phyloP scores from a whole-genome alignment of 2,113 vertebrate species.

The Dinomys branickii region DNA sequence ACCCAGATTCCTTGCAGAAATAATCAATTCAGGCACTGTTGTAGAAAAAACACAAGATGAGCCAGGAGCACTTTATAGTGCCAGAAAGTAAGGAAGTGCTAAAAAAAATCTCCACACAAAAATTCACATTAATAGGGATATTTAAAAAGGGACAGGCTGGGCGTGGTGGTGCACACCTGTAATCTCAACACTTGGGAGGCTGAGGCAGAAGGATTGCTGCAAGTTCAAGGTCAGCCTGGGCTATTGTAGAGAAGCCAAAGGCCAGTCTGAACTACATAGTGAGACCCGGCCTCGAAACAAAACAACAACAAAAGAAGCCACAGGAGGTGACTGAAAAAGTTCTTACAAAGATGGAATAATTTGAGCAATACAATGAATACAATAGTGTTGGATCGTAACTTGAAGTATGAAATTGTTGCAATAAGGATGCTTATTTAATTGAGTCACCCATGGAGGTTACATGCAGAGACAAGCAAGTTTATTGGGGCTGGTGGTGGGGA shows the following conservation, averaged over 20 bases:
- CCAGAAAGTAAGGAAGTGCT: not conserved
- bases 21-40: not conserved
- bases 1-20: not conserved
- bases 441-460: too few relatives aligned
- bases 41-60: not conserved
- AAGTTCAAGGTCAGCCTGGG: not conserved
- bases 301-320: not conserved
- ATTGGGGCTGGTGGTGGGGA: too few relatives aligned
- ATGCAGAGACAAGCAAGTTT: too few relatives aligned
- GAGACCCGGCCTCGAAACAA: not conserved
- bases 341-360: not conserved
- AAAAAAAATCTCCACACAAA: not conserved
- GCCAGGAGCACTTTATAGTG: not conserved
- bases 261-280: not conserved
- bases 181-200: not conserved
- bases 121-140: too few relatives aligned
- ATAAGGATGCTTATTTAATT: too few relatives aligned
- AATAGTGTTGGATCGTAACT: not conserved
- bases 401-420: too few relatives aligned
- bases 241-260: not conserved
- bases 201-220: not conserved
- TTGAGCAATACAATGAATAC: not conserved
- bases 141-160: not conserved
- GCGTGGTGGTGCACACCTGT: not conserved
- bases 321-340: not conserved